Conservation (phyloP, 1,140 invertebrate genomes). For the Manduca sexta region DNA sequence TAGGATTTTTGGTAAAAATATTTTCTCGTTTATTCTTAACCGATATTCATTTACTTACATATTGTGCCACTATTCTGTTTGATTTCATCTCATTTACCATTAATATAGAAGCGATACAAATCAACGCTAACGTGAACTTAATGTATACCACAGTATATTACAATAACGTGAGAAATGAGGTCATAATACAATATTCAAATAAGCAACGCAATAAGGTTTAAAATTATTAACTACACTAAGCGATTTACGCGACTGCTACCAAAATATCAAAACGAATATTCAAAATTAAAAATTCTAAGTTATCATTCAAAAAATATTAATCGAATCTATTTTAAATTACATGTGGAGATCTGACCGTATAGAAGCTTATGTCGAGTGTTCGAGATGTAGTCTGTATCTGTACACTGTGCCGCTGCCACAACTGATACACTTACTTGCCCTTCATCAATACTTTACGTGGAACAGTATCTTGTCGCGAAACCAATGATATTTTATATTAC, state of each 20-base stretch:
- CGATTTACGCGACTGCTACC: constrained; percentile 19
- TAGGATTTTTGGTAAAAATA: constrained; percentile 63
- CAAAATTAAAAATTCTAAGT: background rate
- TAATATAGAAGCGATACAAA: constrained; percentile 23
- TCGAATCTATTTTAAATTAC: too few relatives aligned
- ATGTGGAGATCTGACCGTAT: too few relatives aligned
- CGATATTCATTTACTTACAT: constrained; percentile 38
- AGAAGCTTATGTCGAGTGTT: too few relatives aligned
- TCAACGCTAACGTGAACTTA: constrained; percentile 24
- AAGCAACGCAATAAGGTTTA: constrained; percentile 20
- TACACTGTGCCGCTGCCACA: too few relatives aligned
- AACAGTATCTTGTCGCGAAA: too few relatives aligned
- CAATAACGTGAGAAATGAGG: constrained; percentile 34
- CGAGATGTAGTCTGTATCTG: too few relatives aligned
- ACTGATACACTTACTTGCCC: too few relatives aligned
- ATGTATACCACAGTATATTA: constrained; percentile 27
- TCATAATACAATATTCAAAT: constrained; percentile 28
- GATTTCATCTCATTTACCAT: constrained; percentile 14
- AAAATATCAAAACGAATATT: background rate
- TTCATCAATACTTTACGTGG: too few relatives aligned
- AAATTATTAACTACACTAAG: constrained; percentile 29
- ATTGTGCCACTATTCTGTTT: constrained; percentile 48
- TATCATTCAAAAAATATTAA: background rate
- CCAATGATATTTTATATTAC: too few relatives aligned
- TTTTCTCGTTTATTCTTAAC: constrained; percentile 48